Conservation (phyloP, 2,113 vertebrate species). For the Sinocyclocheilus anophthalmus region DNA sequence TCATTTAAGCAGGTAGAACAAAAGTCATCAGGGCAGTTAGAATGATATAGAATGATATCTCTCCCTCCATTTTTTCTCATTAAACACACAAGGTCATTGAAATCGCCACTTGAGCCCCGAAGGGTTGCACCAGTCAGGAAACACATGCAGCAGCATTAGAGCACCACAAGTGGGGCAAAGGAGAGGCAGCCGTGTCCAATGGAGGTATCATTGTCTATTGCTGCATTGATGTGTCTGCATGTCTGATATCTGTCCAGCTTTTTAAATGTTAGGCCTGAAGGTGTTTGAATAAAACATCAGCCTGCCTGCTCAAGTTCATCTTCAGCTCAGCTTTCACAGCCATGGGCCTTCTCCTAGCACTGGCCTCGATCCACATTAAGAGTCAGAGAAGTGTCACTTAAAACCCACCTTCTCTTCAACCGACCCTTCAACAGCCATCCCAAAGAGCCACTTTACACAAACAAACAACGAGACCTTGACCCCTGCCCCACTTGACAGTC, state of each 20-base stretch:
- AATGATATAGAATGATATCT: slow-evolving; percentile 12
- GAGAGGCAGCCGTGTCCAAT: background rate
- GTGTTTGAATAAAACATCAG: slow-evolving; percentile 53
- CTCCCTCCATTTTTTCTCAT: background rate
- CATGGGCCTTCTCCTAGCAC: background rate
- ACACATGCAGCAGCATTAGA: background rate
- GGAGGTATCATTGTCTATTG: background rate
- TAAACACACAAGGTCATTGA: slow-evolving; percentile 37
- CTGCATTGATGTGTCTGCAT: background rate
- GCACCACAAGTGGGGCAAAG: slow-evolving; percentile 1
- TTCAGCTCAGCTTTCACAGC: slow-evolving; percentile 21
- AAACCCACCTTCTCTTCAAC: slow-evolving; percentile 7
- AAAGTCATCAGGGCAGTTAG: too few species aligned
- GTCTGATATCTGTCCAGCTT: slow-evolving; percentile 28
- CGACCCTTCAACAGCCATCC: background rate
- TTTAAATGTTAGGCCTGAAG: slow-evolving; percentile 48
- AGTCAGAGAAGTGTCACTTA: slow-evolving; percentile 19
- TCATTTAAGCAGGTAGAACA: too few species aligned
- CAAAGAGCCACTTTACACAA: slow-evolving; percentile 18
- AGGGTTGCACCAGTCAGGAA: slow-evolving; percentile 25
- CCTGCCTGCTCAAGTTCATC: slow-evolving; percentile 29
- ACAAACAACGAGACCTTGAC: background rate
- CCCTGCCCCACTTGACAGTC: background rate
- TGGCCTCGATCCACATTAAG: slow-evolving; percentile 34
- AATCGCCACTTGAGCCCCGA: background rate